Base-by-base conservation (phyloP, 2,888 invertebrate genomes). In the Psylliodes chrysocephalus region DNA sequence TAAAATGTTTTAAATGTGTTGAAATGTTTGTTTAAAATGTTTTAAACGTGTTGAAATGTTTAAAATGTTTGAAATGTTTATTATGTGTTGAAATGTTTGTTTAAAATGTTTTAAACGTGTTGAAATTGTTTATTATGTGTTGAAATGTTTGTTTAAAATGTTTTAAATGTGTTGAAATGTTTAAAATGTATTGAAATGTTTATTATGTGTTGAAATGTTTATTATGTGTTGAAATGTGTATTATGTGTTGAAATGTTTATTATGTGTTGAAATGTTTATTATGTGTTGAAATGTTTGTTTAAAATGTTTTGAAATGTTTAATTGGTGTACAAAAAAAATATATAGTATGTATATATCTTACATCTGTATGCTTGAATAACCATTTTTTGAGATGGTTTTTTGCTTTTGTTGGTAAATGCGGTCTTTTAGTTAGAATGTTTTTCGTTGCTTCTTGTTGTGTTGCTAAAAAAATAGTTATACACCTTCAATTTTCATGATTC, bases 361-460 rank as follows among this genome's bases (percentile, higher is more conserved):
- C 77, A 62, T 77, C 76, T 60, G 75, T 75, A 53, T 77, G 77
- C 28, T 70, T 67, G 55, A 77, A 77, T 7, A 77, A 64, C 77
- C 77, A 77, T 44, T 71, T 67, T 60, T 77, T 77, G 18, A 77
- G 60, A 59, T 77, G 76, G 51, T 76, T 77, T 63, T 77, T 77
- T 0, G 77, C 77, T 64, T 75, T 77, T 5, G 74, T 72, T 8
- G 77, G 77, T 18, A 77, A 52, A 62, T 77, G 76, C 0, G 77
- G 76, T 46, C 77, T 63, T 60, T 75, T 77, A 8, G 75, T 69
- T 59, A 76, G 56, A 53, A 75, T 70, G 14, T 49, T 52, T 5
- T 38, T 51, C 14, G 56, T 33, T 12, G 60, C 12, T 33, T 56
- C 55, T 8, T 44, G 47, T 49, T 59, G 44, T 46, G 52, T 56